Evolutionary conservation across 1,140 invertebrate species (phyloP).

Genomic region (Dendroctonus ponderosae): DNA sequence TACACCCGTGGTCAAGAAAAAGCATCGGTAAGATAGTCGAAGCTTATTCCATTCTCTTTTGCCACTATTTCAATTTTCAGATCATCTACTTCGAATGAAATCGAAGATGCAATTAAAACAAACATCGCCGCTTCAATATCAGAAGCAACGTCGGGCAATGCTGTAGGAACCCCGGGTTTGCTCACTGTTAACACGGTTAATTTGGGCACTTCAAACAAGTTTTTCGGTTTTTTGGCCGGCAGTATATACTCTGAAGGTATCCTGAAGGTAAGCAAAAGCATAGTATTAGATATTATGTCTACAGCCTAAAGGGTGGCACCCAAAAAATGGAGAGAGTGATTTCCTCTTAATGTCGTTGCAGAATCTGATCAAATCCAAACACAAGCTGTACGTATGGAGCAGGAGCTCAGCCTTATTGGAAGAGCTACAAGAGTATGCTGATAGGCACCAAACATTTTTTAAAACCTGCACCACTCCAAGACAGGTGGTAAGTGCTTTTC

Average conservation of each 20-base stretch:
- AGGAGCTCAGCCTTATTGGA: constrained; percentile 75
- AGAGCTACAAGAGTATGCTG: constrained; percentile 22
- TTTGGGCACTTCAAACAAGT: constrained; percentile 15
- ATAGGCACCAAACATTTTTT: constrained; percentile 19
- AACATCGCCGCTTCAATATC: not conserved
- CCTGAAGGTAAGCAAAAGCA: constrained; percentile 14
- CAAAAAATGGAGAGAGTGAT: not conserved
- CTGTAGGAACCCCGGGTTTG: not conserved
- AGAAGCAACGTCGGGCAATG: not conserved
- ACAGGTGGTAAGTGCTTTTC: constrained; percentile 21
- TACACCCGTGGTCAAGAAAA: constrained; percentile 19
- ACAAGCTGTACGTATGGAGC: constrained; percentile 93
- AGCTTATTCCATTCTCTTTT: not conserved
- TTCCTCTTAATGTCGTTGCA: not conserved
- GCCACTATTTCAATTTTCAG: not conserved
- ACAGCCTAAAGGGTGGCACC: not conserved
- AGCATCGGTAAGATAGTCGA: constrained; percentile 9
- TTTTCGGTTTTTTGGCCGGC: constrained; percentile 22
- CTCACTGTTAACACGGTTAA: constrained; percentile 16
- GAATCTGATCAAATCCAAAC: constrained; percentile 90
- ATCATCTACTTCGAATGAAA: not conserved
- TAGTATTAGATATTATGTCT: not conserved
- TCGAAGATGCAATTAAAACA: not conserved
- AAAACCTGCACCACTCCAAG: constrained; percentile 17
- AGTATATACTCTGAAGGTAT: constrained; percentile 23